Evolutionary conservation across 1,140 invertebrate species (phyloP).

Genomic region (Zaprionus tsacasi): DNA sequence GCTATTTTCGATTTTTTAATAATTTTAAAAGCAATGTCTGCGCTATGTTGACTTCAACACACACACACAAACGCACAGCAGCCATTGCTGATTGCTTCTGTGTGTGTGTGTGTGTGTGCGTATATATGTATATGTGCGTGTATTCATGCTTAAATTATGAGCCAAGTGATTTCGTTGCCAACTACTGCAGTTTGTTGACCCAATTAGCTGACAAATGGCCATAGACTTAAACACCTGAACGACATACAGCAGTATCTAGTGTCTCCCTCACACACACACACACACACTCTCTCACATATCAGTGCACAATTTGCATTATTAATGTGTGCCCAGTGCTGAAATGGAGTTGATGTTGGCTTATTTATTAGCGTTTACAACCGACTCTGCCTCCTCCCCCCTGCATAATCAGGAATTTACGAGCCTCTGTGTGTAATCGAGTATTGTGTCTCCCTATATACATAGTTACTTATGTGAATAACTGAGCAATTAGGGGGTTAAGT

Average conservation of each 20-base stretch:
- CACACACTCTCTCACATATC: slow-evolving; percentile 10
- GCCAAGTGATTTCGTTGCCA: slow-evolving; percentile 57
- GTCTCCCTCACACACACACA: background rate
- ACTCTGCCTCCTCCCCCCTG: background rate
- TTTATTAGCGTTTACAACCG: slow-evolving; percentile 29
- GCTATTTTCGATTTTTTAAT: slow-evolving; percentile 53
- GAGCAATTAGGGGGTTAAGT: background rate
- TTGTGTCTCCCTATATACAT: slow-evolving; percentile 20
- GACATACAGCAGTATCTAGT: slow-evolving; percentile 4
- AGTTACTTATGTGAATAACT: background rate
- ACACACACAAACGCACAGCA: slow-evolving; percentile 17
- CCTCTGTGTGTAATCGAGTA: slow-evolving; percentile 1
- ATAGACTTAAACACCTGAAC: slow-evolving; percentile 50
- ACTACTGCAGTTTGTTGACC: slow-evolving; percentile 65
- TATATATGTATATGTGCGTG: background rate
- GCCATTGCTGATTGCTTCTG: slow-evolving; percentile 48
- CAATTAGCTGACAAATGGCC: slow-evolving; percentile 62
- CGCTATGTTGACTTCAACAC: slow-evolving; percentile 40
- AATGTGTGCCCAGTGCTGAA: slow-evolving; percentile 53
- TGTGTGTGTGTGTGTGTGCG: background rate
- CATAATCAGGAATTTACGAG: slow-evolving; percentile 39
- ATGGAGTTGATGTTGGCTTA: slow-evolving; percentile 37
- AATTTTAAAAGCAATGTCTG: slow-evolving; percentile 62
- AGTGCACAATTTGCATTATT: slow-evolving; percentile 68
- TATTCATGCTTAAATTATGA: slow-evolving; percentile 67